Conservation (phyloP, 2,797 vertebrate genomes). For the Sorex maritimensis region DNA sequence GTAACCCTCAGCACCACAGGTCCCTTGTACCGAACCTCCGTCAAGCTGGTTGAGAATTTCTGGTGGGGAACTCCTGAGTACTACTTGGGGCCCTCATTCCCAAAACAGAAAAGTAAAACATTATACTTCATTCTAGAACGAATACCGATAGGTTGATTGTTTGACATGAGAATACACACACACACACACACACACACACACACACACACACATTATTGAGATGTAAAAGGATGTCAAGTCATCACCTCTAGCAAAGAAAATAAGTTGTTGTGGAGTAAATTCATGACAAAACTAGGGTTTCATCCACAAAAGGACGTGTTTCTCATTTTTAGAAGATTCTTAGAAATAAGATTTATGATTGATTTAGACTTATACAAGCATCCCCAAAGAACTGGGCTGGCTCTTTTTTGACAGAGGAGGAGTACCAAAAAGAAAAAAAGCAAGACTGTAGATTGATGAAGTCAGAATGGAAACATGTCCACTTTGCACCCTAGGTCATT, state of each 20-base stretch:
- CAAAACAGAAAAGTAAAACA: no score
- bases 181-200: no score
- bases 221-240: background rate
- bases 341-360: background rate
- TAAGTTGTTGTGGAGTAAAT: background rate
- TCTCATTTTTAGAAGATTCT: background rate
- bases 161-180: no score
- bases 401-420: background rate
- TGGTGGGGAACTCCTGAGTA: no score
- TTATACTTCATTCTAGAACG: no score
- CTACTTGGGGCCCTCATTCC: no score
- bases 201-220: background rate
- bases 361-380: background rate
- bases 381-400: background rate
- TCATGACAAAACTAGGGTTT: background rate
- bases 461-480: background rate
- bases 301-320: constrained; percentile 17
- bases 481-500: background rate
- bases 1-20: no score
- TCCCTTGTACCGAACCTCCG: no score
- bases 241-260: background rate
- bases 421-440: background rate
- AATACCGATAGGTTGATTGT: no score
- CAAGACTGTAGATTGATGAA: background rate
- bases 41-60: no score